Evolutionary conservation across 2,797 vertebrate species (phyloP).

Genomic region (Pangasius krempfi): DNA sequence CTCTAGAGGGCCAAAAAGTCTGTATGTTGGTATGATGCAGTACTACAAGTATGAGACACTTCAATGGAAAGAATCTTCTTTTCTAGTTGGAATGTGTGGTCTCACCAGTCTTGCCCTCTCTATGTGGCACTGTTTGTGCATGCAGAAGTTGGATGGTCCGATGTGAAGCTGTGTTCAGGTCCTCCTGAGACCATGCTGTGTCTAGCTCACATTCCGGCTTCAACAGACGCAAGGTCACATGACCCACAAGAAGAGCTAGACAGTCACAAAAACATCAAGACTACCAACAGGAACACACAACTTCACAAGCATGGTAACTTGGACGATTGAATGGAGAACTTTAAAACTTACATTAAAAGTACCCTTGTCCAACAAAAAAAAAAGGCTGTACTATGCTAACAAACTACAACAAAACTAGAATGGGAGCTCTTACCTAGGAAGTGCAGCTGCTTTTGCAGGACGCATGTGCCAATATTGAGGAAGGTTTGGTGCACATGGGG

Average conservation of each 20-base stretch:
- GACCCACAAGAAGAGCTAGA: constrained; percentile 86
- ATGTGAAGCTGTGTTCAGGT: constrained; percentile 81
- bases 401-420: neutral
- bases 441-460: constrained; percentile 86
- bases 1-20: neutral
- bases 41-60: neutral
- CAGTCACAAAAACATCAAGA: neutral
- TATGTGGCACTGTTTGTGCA: constrained; percentile 79
- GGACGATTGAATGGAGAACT: neutral
- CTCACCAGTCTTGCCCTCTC: constrained; percentile 76
- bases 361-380: neutral
- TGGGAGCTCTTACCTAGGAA: constrained; percentile 75
- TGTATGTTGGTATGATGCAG: neutral
- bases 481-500: constrained; percentile 82
- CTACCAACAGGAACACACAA: neutral
- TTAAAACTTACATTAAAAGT: neutral
- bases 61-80: neutral
- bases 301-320: neutral
- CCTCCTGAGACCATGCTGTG: constrained; percentile 89
- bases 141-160: constrained; percentile 85
- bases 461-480: constrained; percentile 83
- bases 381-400: neutral
- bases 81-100: neutral
- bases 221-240: constrained; percentile 90
- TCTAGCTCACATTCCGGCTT: constrained; percentile 91